Conservation (phyloP, 2,888 invertebrate species). For the Embidobia sp. region DNA sequence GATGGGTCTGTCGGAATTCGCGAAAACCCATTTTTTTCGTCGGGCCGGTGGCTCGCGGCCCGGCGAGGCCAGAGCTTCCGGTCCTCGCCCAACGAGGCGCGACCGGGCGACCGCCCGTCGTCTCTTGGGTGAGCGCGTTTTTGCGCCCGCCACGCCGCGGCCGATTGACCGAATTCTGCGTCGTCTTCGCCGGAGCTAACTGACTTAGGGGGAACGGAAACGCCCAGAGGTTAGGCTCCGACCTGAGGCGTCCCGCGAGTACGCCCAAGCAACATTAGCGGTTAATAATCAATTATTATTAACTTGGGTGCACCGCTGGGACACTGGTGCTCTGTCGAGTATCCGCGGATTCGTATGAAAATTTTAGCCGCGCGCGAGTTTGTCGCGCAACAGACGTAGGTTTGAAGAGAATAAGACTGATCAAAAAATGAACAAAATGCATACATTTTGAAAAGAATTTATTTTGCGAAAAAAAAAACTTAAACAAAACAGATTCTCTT, state of each 20-base stretch:
- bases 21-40: slow-evolving; percentile 35
- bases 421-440: no score
- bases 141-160: slow-evolving; percentile 11
- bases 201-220: slow-evolving; percentile 69
- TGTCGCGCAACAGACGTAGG: no score
- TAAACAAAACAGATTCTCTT: no score
- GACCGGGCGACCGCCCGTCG: slow-evolving; percentile 8
- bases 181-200: slow-evolving; percentile 27
- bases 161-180: slow-evolving; percentile 24
- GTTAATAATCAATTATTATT: slow-evolving; percentile 40
- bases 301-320: no score
- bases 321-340: no score
- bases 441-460: no score
- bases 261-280: slow-evolving; percentile 56
- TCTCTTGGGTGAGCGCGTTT: background rate
- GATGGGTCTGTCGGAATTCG: slow-evolving; percentile 61
- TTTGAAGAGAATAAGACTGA: no score
- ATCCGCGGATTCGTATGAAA: no score
- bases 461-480: no score
- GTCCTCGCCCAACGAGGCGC: slow-evolving; percentile 14
- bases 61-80: background rate
- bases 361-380: no score
- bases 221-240: slow-evolving; percentile 73
- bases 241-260: slow-evolving; percentile 57
- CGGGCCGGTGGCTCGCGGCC: background rate